Conservation (phyloP, 2,888 invertebrate species). For the Brachyopa scutellaris region DNA sequence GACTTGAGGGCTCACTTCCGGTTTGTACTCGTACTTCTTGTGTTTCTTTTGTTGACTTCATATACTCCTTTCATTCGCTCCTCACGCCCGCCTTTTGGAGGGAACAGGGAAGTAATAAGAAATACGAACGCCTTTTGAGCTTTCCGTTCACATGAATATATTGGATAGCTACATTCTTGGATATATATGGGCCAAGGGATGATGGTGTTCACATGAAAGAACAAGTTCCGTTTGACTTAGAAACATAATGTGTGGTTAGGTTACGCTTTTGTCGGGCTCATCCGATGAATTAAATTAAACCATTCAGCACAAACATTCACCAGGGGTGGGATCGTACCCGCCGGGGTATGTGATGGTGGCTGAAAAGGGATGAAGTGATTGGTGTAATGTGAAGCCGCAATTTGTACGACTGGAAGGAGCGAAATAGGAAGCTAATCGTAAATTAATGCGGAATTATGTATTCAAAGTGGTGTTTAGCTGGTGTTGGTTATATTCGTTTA, state of each 20-base stretch:
- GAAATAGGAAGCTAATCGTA: conserved; percentile 70
- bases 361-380: conserved; percentile 52
- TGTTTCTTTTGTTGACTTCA: conserved; percentile 57
- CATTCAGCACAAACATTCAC: conserved; percentile 27
- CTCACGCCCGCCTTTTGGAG: background rate
- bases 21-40: conserved; percentile 53
- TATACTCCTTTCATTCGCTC: background rate
- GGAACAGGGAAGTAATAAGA: conserved; percentile 66
- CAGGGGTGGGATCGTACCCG: background rate
- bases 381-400: conserved; percentile 66
- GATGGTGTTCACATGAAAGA: conserved; percentile 66
- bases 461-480: conserved; percentile 62
- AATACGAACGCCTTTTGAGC: conserved; percentile 56
- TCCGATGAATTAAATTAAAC: conserved; percentile 70
- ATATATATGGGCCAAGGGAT: conserved; percentile 25
- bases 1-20: conserved; percentile 67
- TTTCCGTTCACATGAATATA: conserved; percentile 33
- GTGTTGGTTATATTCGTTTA: background rate
- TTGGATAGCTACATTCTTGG: conserved; percentile 29
- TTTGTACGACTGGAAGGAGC: conserved; percentile 65
- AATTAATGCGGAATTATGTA: conserved; percentile 70
- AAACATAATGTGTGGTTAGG: conserved; percentile 72
- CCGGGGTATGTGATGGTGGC: background rate
- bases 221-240: conserved; percentile 71
- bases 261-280: conserved; percentile 71